These are phyloP conservation scores for Pyralis farinalis DNA, from an alignment of 2,888 invertebrate species.

Conservation along the genomic window DNA sequence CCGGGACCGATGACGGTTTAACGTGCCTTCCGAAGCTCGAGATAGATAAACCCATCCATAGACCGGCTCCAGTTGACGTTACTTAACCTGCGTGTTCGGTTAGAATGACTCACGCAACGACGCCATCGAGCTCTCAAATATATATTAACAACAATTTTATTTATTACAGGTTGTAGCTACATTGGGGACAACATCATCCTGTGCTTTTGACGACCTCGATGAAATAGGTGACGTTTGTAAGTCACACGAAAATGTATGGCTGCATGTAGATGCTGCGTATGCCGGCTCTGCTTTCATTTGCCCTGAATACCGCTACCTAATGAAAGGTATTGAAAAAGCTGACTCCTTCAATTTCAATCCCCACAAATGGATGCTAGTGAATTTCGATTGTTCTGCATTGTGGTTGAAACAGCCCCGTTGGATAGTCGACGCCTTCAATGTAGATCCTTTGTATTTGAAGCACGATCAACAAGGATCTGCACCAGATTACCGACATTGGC, in stretches of 20 bases:
- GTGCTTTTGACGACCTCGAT: conserved; percentile 94
- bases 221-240: conserved; percentile 96
- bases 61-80: too few species aligned
- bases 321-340: conserved; percentile 93
- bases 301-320: conserved; percentile 95
- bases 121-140: too few species aligned
- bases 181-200: conserved; percentile 97
- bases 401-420: conserved; percentile 95
- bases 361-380: conserved; percentile 99
- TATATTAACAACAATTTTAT: too few species aligned
- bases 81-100: too few species aligned
- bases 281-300: conserved; percentile 98
- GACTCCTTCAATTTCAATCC: conserved; percentile 99
- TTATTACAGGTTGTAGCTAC: conserved; percentile 88
- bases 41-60: too few species aligned
- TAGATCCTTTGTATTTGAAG: conserved; percentile 97
- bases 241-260: conserved; percentile 87
- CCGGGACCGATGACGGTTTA: too few species aligned
- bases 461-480: conserved; percentile 95
- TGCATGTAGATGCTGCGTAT: conserved; percentile 98
- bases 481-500: conserved; percentile 98
- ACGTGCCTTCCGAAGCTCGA: too few species aligned
- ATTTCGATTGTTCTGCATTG: conserved; percentile 99
- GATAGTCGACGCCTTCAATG: conserved; percentile 97
- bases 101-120: too few species aligned